A percentile compares a stretch with the other conserved stretches of the same genome.
Conservation (phyloP, 2,113 vertebrate species). For the Tringa solitaria region DNA sequence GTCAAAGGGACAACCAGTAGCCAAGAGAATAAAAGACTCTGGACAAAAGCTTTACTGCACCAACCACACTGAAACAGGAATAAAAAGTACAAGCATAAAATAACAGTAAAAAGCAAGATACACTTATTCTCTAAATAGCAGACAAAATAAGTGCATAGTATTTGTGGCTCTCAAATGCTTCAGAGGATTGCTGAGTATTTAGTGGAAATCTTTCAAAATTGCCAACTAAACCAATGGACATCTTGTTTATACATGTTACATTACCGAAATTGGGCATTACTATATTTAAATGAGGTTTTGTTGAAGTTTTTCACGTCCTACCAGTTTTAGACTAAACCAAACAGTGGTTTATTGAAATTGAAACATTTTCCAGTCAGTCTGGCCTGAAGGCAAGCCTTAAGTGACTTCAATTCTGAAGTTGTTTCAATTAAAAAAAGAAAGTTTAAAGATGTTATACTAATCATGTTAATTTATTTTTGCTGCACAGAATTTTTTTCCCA, state of each 20-base stretch:
- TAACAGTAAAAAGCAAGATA: neutral
- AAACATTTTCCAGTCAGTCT: slow-evolving; percentile 40
- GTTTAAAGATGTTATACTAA: neutral
- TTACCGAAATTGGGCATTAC: slow-evolving; percentile 53
- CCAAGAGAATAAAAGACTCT: neutral
- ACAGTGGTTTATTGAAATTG: slow-evolving; percentile 26
- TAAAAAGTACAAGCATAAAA: neutral
- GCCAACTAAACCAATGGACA: slow-evolving; percentile 34
- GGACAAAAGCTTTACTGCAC: neutral
- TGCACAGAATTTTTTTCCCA: neutral
- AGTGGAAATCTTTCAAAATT: slow-evolving; percentile 52
- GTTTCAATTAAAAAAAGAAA: neutral
- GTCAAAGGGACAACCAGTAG: neutral
- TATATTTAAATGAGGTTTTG: slow-evolving; percentile 62
- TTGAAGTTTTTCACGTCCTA: slow-evolving; percentile 44
- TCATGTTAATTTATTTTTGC: neutral
- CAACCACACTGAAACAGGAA: neutral
- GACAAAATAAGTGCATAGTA: neutral
- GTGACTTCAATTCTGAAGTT: neutral
- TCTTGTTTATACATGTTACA: slow-evolving; percentile 40
- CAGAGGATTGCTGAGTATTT: slow-evolving; percentile 20
- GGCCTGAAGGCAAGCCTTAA: slow-evolving; percentile 11
- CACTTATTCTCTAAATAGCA: slow-evolving; percentile 15
- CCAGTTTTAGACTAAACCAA: slow-evolving; percentile 52
- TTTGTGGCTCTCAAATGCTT: slow-evolving; percentile 28